phyloP scores from a whole-genome alignment of 2,113 vertebrate genomes.

The Dermatemys mawii region DNA sequence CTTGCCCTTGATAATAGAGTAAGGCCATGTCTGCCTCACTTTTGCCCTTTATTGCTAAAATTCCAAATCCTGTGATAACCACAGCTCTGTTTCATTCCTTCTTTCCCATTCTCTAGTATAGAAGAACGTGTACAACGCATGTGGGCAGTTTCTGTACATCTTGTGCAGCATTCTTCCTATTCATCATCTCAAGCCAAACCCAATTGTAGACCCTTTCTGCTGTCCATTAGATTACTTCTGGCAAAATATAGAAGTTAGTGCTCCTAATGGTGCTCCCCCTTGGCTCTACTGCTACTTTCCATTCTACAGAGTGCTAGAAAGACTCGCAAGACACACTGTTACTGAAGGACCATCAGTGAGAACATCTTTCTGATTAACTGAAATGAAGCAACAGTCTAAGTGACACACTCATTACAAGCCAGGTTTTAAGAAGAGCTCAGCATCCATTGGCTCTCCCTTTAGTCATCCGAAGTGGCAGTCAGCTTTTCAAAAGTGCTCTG shows the following conservation, averaged over 20 bases:
- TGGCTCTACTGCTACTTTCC: slow-evolving; percentile 21
- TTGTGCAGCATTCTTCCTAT: slow-evolving; percentile 43
- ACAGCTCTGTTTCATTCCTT: not conserved
- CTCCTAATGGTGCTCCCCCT: slow-evolving; percentile 24
- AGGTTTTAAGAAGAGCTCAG: not conserved
- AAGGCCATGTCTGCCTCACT: not conserved
- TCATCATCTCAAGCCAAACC: slow-evolving; percentile 41
- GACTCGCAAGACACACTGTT: not conserved
- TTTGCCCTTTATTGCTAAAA: not conserved
- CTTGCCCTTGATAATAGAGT: not conserved
- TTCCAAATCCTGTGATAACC: not conserved
- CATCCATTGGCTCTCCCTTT: rapidly evolving
- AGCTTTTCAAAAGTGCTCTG: not conserved
- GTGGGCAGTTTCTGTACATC: not conserved
- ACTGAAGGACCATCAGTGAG: not conserved
- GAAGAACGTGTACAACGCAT: not conserved
- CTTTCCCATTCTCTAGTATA: not conserved
- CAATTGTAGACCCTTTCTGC: slow-evolving; percentile 43
- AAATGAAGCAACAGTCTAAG: not conserved
- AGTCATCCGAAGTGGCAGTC: not conserved
- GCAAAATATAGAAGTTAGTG: slow-evolving; percentile 50
- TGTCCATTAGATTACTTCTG: slow-evolving; percentile 49
- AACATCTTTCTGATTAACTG: not conserved
- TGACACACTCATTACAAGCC: not conserved
- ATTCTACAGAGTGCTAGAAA: not conserved